Conservation (phyloP, 2,888 invertebrate genomes). For the Ceriagrion tenellum region DNA sequence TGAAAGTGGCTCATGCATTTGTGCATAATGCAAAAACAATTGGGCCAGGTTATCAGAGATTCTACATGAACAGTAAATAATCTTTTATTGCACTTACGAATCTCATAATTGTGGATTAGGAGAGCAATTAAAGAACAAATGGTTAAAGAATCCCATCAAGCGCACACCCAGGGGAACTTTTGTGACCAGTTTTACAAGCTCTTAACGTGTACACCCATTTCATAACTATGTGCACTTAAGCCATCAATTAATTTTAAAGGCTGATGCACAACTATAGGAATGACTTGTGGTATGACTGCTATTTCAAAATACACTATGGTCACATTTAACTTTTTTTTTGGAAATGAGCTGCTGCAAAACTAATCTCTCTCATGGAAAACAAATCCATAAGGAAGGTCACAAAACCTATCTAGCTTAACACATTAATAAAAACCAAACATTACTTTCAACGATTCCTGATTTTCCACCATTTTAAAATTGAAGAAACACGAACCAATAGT, state of each 20-base stretch:
- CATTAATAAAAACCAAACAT: constrained; percentile 43
- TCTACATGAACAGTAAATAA: constrained; percentile 57
- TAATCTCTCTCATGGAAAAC: constrained; percentile 18
- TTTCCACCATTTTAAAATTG: constrained; percentile 40
- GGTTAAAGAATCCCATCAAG: constrained; percentile 11
- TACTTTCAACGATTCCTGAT: constrained; percentile 21
- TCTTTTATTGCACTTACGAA: constrained; percentile 65
- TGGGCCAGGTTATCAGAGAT: constrained; percentile 51
- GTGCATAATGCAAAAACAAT: constrained; percentile 58
- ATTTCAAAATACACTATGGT: not conserved
- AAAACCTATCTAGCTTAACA: constrained; percentile 50
- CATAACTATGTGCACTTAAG: constrained; percentile 21
- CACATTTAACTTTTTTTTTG: constrained; percentile 1
- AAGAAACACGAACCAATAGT: not conserved
- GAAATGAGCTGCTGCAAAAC: constrained; percentile 66
- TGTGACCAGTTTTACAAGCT: constrained; percentile 24
- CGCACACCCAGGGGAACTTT: constrained; percentile 26
- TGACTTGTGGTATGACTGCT: not conserved
- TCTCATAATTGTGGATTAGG: not conserved
- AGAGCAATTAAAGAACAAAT: constrained; percentile 41
- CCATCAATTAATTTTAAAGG: constrained; percentile 31
- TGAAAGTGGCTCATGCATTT: constrained; percentile 17
- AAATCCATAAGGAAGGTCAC: constrained; percentile 29
- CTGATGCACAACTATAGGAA: not conserved
- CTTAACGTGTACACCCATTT: constrained; percentile 34